Conservation (phyloP, 2,113 vertebrate genomes). For the Trogon surrucura region DNA sequence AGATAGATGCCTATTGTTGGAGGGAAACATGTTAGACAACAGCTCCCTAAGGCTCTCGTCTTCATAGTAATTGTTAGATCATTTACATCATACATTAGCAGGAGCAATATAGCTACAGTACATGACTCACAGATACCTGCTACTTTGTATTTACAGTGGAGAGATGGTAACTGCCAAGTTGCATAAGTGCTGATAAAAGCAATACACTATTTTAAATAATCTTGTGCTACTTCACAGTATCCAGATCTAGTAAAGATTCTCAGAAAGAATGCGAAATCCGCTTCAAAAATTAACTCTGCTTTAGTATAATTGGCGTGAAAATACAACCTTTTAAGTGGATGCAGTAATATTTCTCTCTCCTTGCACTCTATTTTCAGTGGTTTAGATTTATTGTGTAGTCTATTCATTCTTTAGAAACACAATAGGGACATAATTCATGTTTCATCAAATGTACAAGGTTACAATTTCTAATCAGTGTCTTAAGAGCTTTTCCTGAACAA, state of each 20-base stretch:
- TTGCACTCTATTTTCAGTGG: background rate
- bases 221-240: background rate
- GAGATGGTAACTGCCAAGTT: background rate
- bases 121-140: background rate
- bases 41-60: constrained; percentile 27
- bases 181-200: background rate
- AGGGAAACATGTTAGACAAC: constrained; percentile 43
- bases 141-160: constrained; percentile 1
- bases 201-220: background rate
- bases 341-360: background rate
- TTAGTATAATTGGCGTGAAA: background rate
- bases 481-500: background rate
- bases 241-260: background rate
- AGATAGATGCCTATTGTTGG: background rate
- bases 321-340: background rate
- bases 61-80: constrained; percentile 52
- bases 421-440: background rate
- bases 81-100: constrained; percentile 46
- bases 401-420: background rate
- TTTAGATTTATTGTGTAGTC: background rate
- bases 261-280: background rate
- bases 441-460: background rate
- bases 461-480: background rate
- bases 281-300: background rate
- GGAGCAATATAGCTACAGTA: constrained; percentile 9